Conservation (phyloP, 92 coral and sea anemone genomes). For the Diadumene lineata region DNA sequence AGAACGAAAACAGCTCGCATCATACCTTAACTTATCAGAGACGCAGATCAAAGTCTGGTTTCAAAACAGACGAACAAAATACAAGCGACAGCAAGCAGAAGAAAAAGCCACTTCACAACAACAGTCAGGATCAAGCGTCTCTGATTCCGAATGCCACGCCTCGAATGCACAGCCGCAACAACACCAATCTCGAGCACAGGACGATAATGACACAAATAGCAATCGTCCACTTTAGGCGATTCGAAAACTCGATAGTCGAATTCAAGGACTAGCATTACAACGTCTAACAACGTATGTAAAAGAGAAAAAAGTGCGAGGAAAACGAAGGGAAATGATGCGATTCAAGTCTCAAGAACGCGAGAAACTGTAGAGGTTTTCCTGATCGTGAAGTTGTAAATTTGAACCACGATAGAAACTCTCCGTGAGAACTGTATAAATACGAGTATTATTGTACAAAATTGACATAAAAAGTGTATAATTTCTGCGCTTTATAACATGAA, state of each 20-base stretch:
- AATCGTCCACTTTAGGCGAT: constrained; percentile 2
- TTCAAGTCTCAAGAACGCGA: constrained; percentile 5
- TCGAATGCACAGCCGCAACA: constrained; percentile 32
- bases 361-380: too few relatives aligned
- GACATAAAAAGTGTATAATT: not conserved
- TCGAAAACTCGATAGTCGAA: not conserved
- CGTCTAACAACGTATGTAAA: constrained; percentile 2
- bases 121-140: constrained; percentile 31
- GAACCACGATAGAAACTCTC: too few relatives aligned
- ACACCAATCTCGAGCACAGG: constrained; percentile 12
- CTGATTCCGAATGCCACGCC: constrained; percentile 73
- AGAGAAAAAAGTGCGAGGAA: not conserved
- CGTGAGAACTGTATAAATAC: not conserved
- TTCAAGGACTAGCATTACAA: not conserved
- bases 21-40: constrained; percentile 85
- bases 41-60: constrained; percentile 97
- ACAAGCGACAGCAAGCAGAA: constrained; percentile 89
- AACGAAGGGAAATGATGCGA: not conserved
- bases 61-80: constrained; percentile 90
- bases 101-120: constrained; percentile 75
- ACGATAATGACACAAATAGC: constrained; percentile 3
- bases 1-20: constrained; percentile 88
- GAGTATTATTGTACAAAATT: not conserved
- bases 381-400: too few relatives aligned
- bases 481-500: not conserved